Percentiles rank a stretch among this genome's conserved stretches.
These are phyloP conservation scores for Cyanistes caeruleus DNA, from an alignment of 2,113 vertebrate species.

Conservation along the genomic window DNA sequence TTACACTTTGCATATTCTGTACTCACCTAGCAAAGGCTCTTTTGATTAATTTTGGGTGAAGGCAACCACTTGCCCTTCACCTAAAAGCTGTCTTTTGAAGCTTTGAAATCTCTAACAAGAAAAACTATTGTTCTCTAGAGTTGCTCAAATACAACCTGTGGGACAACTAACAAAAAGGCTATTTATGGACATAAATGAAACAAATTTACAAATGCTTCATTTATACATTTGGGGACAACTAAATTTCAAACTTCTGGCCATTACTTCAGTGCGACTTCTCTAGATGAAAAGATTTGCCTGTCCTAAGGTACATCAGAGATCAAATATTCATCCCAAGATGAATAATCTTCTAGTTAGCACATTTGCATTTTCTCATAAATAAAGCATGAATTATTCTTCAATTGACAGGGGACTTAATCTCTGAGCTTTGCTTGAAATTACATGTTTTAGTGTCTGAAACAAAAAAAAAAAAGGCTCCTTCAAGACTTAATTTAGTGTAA, in stretches of 20 bases:
- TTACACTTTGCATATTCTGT: fast-evolving
- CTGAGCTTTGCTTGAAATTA: neutral
- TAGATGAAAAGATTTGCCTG: neutral
- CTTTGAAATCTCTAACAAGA: neutral
- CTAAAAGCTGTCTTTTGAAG: neutral
- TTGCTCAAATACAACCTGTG: neutral
- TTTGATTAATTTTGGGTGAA: neutral
- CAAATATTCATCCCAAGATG: conserved; percentile 27
- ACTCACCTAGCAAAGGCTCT: neutral
- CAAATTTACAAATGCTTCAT: neutral
- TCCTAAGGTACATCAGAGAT: neutral
- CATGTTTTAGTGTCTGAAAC: neutral
- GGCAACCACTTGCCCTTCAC: neutral
- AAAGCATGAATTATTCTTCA: conserved; percentile 27
- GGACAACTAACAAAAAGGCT: neutral
- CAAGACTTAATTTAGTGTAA: neutral
- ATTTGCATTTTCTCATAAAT: conserved; percentile 50
- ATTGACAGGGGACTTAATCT: neutral
- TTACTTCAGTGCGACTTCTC: neutral
- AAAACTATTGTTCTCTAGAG: neutral
- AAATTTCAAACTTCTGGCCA: neutral
- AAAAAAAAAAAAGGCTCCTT: neutral
- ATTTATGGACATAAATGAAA: neutral
- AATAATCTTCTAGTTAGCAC: neutral
- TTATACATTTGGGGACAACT: neutral